Evolutionary conservation across 2,888 invertebrate species (phyloP), one percentile per base, ranked within the genome.

Genomic region (Cyclophora albipunctata): DNA sequence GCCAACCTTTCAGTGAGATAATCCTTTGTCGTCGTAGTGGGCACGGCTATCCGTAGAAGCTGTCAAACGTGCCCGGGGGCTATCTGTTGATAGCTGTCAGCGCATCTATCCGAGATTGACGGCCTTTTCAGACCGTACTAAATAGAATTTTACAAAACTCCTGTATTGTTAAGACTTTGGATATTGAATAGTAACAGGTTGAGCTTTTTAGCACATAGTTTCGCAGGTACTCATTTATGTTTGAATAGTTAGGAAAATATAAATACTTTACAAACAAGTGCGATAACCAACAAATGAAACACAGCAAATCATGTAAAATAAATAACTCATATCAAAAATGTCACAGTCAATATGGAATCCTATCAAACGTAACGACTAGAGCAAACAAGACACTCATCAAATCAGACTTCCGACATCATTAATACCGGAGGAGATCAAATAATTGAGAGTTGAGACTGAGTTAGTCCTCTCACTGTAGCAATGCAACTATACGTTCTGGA

Each of bases 401-500:
- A 73, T 62, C 58, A 71, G 67, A 76, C 75, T 64, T 71, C 69
- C 70, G 71, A 73, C 69, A 64, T 70, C 70, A 74, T 73, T 75
- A 76, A 76, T 71, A 75, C 69, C 68, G 66, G 69, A 71, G 67
- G 60, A 71, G 63, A 64, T 60, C 51, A 67, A 66, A 67, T 65
- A 55, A 63, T 55, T 63, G 57, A 50, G 58, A 55, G 63, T 55
- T 63, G 57, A 50, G 58, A 54, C 59, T 66, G 67, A 67, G 65
- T 66, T 69, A 66, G 64, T 68, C 64, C 64, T 61, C 64, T 64
- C 58, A 66, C 50, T 20, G 63, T 66, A 64, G 63, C 65, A 66
- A 71, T 76, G 76, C 75, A 75, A 76, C 73, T 70, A 75, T 78
- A 78, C 78, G 20, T 75, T 78, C 74, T 73, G 71, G 73, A 71